Conservation (phyloP, 2,113 vertebrate genomes). For the Edolisoma coerulescens region DNA sequence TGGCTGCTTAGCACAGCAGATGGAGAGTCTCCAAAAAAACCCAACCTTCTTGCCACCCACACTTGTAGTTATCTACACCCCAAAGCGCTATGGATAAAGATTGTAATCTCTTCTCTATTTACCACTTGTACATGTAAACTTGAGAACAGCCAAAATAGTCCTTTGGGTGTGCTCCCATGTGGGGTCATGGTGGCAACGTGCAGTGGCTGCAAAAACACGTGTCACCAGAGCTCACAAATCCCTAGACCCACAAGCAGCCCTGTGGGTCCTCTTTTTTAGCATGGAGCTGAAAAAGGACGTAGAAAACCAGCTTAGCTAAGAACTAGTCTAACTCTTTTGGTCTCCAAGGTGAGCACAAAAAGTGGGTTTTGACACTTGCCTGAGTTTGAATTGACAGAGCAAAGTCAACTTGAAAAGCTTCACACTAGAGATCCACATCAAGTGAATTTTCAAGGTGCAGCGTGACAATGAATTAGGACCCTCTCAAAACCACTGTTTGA, state of each 20-base stretch:
- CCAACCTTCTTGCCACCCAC: not conserved
- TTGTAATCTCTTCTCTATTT: not conserved
- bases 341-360: not conserved
- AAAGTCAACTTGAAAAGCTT: not conserved
- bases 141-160: not conserved
- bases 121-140: fast-evolving
- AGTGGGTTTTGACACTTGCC: not conserved
- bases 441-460: not conserved
- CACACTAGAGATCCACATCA: fast-evolving
- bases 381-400: not conserved
- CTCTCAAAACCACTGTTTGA: not conserved
- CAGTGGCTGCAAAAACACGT: not conserved
- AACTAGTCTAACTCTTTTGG: not conserved
- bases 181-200: fast-evolving
- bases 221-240: not conserved
- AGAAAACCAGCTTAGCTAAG: not conserved
- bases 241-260: not conserved
- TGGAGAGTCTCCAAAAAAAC: not conserved
- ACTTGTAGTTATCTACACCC: not conserved
- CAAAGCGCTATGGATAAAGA: not conserved
- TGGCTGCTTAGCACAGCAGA: not conserved
- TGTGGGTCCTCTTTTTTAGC: not conserved
- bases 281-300: not conserved
- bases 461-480: fast-evolving
- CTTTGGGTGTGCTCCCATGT: not conserved